Conservation (phyloP, 2,797 vertebrate species). For the Tenualosa ilisha region DNA sequence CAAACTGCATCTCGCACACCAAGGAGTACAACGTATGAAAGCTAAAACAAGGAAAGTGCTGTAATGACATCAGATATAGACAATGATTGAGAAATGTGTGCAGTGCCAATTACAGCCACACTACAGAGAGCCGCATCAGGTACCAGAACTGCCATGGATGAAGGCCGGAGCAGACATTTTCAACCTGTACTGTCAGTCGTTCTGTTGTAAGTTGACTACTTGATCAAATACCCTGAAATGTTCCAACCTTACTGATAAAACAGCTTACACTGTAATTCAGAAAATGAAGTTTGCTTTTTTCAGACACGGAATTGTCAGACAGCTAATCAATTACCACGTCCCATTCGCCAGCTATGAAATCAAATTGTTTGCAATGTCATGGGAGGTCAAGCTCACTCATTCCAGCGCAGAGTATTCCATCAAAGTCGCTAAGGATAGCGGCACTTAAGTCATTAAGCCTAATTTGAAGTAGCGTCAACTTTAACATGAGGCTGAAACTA, state of each 20-base stretch:
- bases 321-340: conserved; percentile 29
- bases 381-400: conserved; percentile 30
- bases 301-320: conserved; percentile 26
- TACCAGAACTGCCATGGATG: conserved; percentile 47
- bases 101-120: conserved; percentile 41
- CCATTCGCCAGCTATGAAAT: conserved; percentile 45
- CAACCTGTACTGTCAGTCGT: conserved; percentile 41
- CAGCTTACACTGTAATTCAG: conserved; percentile 36
- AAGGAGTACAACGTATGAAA: too few species aligned
- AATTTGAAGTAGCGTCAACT: too few species aligned
- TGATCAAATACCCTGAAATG: conserved; percentile 46
- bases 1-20: too few species aligned
- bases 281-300: conserved; percentile 45
- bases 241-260: conserved; percentile 20
- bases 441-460: too few species aligned
- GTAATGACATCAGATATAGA: conserved; percentile 30
- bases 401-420: conserved; percentile 43
- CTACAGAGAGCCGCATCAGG: conserved; percentile 33
- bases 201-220: conserved; percentile 37
- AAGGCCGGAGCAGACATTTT: conserved; percentile 50
- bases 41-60: too few species aligned
- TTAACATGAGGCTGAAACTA: too few species aligned
- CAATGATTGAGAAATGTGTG: conserved; percentile 37
- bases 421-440: too few species aligned
- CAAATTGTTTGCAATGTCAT: conserved; percentile 26